Conservation (phyloP, 2,113 vertebrate species). For the Anoplopoma fimbria region DNA sequence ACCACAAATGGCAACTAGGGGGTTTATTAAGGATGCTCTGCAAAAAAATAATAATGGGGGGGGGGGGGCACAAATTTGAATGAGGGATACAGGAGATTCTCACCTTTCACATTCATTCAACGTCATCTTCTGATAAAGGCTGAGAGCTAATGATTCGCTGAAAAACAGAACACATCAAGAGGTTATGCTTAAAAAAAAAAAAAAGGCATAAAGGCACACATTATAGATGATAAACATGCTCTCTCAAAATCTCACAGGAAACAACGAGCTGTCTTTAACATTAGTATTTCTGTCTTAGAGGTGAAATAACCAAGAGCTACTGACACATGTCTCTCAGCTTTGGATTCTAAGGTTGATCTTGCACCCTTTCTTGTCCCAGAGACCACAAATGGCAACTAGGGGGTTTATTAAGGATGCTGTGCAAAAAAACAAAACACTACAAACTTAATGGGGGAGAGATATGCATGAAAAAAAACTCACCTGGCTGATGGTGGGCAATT, state of each 20-base stretch:
- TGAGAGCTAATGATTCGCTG: conserved; percentile 91
- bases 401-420: conserved; percentile 81
- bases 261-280: neutral
- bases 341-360: conserved; percentile 82
- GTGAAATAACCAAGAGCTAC: conserved; percentile 80
- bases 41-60: no score
- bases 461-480: conserved; percentile 18
- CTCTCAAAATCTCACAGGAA: neutral
- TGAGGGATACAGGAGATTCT: neutral
- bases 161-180: conserved; percentile 68
- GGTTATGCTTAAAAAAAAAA: neutral
- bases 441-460: neutral
- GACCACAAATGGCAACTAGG: conserved; percentile 59
- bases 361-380: conserved; percentile 83
- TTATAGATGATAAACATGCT: neutral
- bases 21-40: conserved; percentile 81
- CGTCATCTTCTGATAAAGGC: conserved; percentile 92
- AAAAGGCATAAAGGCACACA: no score
- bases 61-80: neutral
- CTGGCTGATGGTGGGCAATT: conserved; percentile 93
- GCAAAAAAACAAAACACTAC: neutral
- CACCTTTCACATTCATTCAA: conserved; percentile 81
- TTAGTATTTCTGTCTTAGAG: conserved; percentile 75
- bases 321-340: conserved; percentile 67
- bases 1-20: conserved; percentile 65